These are phyloP conservation scores for Ostrea denselamellosa DNA, from an alignment of 1,140 invertebrate genomes.

Conservation along the genomic window DNA sequence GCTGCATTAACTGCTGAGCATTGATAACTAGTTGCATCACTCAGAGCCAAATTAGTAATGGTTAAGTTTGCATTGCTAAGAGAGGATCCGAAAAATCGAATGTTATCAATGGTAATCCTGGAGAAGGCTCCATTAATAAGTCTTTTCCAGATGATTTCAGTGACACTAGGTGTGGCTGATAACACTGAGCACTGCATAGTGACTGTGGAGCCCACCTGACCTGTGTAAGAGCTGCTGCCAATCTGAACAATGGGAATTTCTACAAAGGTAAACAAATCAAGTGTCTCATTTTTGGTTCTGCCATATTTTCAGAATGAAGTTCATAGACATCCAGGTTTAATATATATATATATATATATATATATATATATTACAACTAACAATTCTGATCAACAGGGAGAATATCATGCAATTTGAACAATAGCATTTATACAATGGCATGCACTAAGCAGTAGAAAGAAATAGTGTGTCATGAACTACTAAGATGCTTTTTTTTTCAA, in stretches of 20 bases:
- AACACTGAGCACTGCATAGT: conserved; percentile 42
- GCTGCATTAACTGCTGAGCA: conserved; percentile 36
- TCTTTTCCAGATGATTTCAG: conserved; percentile 19
- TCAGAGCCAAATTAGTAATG: conserved; percentile 22
- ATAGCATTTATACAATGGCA: too few relatives aligned
- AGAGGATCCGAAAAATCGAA: conserved; percentile 2
- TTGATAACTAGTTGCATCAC: background rate
- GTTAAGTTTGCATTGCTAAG: conserved; percentile 3
- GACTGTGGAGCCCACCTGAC: conserved; percentile 19
- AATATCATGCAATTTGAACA: too few relatives aligned
- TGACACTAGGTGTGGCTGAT: conserved; percentile 7
- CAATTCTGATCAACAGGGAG: too few relatives aligned
- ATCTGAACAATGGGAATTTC: conserved; percentile 47
- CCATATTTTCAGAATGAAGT: too few relatives aligned
- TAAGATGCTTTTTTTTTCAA: too few relatives aligned
- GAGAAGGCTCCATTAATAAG: background rate
- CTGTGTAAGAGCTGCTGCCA: background rate
- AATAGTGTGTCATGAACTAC: too few relatives aligned
- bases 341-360: too few relatives aligned
- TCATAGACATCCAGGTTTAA: too few relatives aligned
- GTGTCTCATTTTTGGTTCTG: background rate
- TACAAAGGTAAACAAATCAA: conserved; percentile 26
- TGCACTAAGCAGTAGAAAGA: too few relatives aligned
- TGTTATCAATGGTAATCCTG: conserved; percentile 14
- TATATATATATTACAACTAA: too few relatives aligned